Evolutionary conservation across 37 sponge, comb jelly and placozoan species (phyloP), one percentile per base, ranked within the genome.

Genomic region (Ianthella basta): DNA sequence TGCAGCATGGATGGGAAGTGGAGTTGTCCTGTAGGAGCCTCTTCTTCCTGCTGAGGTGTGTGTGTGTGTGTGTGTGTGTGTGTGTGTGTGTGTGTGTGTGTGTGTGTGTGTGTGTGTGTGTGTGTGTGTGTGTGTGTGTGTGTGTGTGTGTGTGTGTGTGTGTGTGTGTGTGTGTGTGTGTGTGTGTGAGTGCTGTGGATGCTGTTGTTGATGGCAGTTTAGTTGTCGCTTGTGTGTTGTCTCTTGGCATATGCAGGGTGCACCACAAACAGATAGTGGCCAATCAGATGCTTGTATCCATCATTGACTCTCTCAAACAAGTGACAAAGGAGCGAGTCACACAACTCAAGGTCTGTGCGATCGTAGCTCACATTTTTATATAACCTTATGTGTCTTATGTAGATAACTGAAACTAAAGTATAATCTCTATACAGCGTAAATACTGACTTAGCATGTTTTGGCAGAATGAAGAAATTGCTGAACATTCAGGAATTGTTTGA

Each of bases 261-360:
- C 95, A 97, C 44, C 97, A 97, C 79, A 75, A 87, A 36, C 97
- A 95, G 90, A 83, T 96, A 29, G 91, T 95, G 10, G 80, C 89
- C 59, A 88, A 63, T 44, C 56, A 90, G 39, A 24, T 4, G 38
- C 88, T 97, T 15, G 70, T 92, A 16, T 84, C 91, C 15, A 56
- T 88, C 15, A 82, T 97, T 18, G 91, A 90, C 82, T 82, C 87
- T 2, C 86, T 97, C n/a, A 72, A 41, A 18, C 32, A 83, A 0
- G 85, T 85, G 61, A 87, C 91, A 0, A 12, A 10, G 19, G 13
- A 56, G 0, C 63, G 32, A 18, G 78, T 97, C 15, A 59, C 65
- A 12, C 56, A 72, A 55, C 73, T 91, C 27, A 90, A 82, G 82
- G 96, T 44, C 50, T 44, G 50, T 44, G 50, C 6, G 8, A 44